Evolutionary conservation across 2,113 vertebrate genomes (phyloP).

Genomic region (Oxyura jamaicensis): DNA sequence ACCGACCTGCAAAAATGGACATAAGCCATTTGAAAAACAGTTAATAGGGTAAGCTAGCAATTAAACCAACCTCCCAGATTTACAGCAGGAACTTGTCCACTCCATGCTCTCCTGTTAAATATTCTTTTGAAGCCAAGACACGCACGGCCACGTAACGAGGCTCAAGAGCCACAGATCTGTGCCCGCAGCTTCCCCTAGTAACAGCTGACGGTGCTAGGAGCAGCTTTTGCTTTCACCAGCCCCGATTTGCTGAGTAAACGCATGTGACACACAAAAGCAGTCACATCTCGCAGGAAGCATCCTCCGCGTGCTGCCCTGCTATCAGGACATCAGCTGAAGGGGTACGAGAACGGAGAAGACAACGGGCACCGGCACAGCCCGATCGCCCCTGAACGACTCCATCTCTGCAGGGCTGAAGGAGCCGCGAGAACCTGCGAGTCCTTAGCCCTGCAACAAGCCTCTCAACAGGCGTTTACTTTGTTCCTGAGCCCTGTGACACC

Average conservation of each 20-base stretch:
- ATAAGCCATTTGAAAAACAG: accelerated
- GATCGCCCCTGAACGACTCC: neutral
- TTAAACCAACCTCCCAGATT: neutral
- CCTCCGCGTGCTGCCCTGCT: accelerated
- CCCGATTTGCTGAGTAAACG: neutral
- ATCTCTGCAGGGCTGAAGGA: neutral
- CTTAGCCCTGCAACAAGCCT: neutral
- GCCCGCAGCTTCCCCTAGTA: neutral
- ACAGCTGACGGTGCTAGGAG: neutral
- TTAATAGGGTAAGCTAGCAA: neutral
- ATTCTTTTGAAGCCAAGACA: neutral
- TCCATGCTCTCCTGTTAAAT: neutral
- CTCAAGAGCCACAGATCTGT: accelerated
- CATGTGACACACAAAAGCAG: accelerated
- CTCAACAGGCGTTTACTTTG: neutral
- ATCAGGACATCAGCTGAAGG: accelerated
- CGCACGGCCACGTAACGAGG: neutral
- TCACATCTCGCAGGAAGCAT: neutral
- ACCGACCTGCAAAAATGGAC: accelerated
- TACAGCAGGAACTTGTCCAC: neutral
- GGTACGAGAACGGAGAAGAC: neutral
- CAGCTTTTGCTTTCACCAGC: neutral
- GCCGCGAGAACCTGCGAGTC: accelerated
- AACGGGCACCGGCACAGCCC: neutral
- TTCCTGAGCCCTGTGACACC: neutral